phyloP scores from a whole-genome alignment of 1,140 invertebrate genomes.

The Gryon sp. region DNA sequence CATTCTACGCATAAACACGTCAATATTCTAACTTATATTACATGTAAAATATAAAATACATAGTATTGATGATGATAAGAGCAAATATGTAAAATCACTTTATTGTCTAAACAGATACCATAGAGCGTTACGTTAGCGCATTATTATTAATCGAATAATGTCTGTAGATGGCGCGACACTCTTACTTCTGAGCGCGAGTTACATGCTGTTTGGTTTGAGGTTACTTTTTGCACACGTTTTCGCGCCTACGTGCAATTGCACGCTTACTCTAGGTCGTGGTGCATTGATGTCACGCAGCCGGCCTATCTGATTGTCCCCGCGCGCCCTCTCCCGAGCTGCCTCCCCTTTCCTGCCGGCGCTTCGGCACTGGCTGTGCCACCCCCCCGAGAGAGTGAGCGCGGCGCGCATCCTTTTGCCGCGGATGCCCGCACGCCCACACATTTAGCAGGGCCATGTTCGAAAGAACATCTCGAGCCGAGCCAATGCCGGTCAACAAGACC shows the following conservation, averaged over 20 bases:
- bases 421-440: conserved; percentile 37
- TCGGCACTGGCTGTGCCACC: too few relatives aligned
- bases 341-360: not conserved
- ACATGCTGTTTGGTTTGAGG: conserved; percentile 19
- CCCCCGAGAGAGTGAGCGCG: too few relatives aligned
- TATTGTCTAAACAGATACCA: too few relatives aligned
- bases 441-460: conserved; percentile 23
- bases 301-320: not conserved
- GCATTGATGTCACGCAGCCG: conserved; percentile 26
- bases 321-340: not conserved
- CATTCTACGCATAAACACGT: too few relatives aligned
- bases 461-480: conserved; percentile 36
- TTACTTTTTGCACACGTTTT: conserved; percentile 34
- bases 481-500: conserved; percentile 20
- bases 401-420: conserved; percentile 20
- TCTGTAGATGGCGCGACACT: conserved; percentile 48
- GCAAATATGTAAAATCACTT: too few relatives aligned
- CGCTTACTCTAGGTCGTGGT: conserved; percentile 40
- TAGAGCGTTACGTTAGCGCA: conserved; percentile 41
- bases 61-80: too few relatives aligned
- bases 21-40: too few relatives aligned
- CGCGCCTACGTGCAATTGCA: conserved; percentile 11
- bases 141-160: conserved; percentile 43
- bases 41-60: too few relatives aligned
- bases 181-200: conserved; percentile 22